Conservation (phyloP, 2,888 invertebrate species). For the Morpho achilles region DNA sequence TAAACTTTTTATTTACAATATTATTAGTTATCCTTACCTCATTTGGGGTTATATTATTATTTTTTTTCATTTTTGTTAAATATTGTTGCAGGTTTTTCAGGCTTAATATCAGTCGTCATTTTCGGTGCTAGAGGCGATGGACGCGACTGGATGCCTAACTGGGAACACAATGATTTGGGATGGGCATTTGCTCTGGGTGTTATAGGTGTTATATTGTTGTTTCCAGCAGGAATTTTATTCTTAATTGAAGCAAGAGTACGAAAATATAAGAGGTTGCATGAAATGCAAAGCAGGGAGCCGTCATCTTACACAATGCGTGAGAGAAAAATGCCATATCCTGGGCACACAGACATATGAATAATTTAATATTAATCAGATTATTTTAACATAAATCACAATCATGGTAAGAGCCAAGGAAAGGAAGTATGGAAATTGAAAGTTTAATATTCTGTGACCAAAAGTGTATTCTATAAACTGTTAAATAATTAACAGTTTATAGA, state of each 20-base stretch:
- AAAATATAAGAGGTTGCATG: conserved; percentile 85
- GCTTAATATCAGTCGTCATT: conserved; percentile 89
- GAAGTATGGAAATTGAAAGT: too few relatives aligned
- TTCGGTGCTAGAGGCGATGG: conserved; percentile 95
- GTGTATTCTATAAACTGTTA: too few relatives aligned
- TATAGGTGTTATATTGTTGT: conserved; percentile 86
- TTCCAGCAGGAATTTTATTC: conserved; percentile 89
- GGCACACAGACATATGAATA: conserved; percentile 86
- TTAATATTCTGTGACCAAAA: too few relatives aligned
- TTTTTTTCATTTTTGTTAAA: background rate
- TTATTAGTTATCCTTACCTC: too few relatives aligned
- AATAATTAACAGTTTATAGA: too few relatives aligned
- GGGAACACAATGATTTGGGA: conserved; percentile 96
- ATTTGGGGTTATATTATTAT: background rate
- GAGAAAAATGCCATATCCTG: conserved; percentile 76
- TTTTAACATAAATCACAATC: background rate
- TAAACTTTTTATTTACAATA: too few relatives aligned
- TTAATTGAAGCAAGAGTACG: conserved; percentile 90
- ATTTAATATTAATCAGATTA: background rate
- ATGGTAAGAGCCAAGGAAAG: too few relatives aligned
- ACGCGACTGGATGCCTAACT: conserved; percentile 96
- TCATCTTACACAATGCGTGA: conserved; percentile 84
- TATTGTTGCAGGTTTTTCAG: conserved; percentile 82
- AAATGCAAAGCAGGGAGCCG: conserved; percentile 82
- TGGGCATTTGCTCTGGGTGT: conserved; percentile 96